Evolutionary conservation across 2,888 invertebrate species (phyloP).

Genomic region (Muschampia plurimacula): DNA sequence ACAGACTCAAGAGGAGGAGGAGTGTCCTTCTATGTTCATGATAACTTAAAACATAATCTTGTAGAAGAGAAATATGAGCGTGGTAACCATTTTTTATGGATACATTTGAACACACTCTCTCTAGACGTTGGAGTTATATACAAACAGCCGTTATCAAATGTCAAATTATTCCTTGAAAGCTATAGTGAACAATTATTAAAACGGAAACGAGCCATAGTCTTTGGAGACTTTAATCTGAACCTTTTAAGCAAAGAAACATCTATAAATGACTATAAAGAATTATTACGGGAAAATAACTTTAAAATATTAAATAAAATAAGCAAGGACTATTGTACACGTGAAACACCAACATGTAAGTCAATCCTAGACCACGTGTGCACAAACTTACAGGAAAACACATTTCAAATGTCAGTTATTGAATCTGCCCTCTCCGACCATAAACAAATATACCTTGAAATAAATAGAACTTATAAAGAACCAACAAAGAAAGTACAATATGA

Average conservation of each 20-base stretch:
- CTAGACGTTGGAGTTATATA: constrained; percentile 38
- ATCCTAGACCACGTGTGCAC: constrained; percentile 40
- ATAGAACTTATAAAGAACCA: not conserved
- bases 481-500: no score
- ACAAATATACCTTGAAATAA: not conserved
- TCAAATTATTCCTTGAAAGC: not conserved
- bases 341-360: constrained; percentile 30
- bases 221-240: constrained; percentile 40
- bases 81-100: constrained; percentile 37
- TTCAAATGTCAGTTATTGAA: constrained; percentile 38
- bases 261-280: constrained; percentile 21
- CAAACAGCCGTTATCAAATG: constrained; percentile 31
- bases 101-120: constrained; percentile 27
- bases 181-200: constrained; percentile 13
- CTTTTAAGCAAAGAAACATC: constrained; percentile 26
- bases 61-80: constrained; percentile 9
- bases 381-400: constrained; percentile 30
- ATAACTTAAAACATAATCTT: constrained; percentile 25
- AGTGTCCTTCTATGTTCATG: constrained; percentile 31
- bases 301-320: constrained; percentile 39
- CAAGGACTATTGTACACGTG: constrained; percentile 29
- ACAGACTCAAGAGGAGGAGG: constrained; percentile 23
- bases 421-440: constrained; percentile 40
- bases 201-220: constrained; percentile 27
- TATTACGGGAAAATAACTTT: constrained; percentile 24